These are phyloP conservation scores for Chironomus tentans DNA, from an alignment of 2,888 invertebrate genomes.

Conservation along the genomic window DNA sequence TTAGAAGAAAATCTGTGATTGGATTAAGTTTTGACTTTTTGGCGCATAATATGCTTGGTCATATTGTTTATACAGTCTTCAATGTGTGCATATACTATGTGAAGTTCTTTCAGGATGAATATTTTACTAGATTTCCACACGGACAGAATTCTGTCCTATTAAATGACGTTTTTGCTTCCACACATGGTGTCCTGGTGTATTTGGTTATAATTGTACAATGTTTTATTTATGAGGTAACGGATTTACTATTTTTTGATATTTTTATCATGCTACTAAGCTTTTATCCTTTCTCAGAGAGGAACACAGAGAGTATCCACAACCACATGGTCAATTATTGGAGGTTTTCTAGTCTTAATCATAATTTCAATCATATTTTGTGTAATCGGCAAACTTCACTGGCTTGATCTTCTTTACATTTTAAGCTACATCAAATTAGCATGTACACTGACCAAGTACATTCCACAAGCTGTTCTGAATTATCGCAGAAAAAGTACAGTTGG, in stretches of 20 bases:
- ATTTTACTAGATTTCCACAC: constrained; percentile 49
- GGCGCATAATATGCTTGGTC: constrained; percentile 84
- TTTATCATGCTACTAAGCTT: too few species aligned
- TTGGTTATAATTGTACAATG: not conserved
- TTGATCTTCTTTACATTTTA: constrained; percentile 87
- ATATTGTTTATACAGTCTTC: constrained; percentile 82
- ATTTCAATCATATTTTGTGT: constrained; percentile 40
- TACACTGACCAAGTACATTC: constrained; percentile 94
- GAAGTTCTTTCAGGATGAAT: constrained; percentile 69
- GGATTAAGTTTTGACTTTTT: constrained; percentile 96
- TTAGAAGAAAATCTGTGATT: constrained; percentile 84
- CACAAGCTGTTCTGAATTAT: constrained; percentile 97
- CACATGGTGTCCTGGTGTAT: not conserved
- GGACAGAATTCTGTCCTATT: not conserved
- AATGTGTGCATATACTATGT: constrained; percentile 87
- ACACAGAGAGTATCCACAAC: constrained; percentile 73
- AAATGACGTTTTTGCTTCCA: not conserved
- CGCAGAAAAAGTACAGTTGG: constrained; percentile 90
- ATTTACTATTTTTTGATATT: too few species aligned
- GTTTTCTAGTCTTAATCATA: constrained; percentile 54
- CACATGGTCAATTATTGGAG: constrained; percentile 56
- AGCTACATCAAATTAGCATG: constrained; percentile 93
- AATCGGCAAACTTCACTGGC: constrained; percentile 56
- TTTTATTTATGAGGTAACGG: not conserved
- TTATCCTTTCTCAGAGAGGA: too few species aligned